A percentile compares a stretch with the other conserved stretches of the same genome.
Evolutionary conservation across 1,140 invertebrate genomes (phyloP).

Genomic region (Neodiprion pinetum): DNA sequence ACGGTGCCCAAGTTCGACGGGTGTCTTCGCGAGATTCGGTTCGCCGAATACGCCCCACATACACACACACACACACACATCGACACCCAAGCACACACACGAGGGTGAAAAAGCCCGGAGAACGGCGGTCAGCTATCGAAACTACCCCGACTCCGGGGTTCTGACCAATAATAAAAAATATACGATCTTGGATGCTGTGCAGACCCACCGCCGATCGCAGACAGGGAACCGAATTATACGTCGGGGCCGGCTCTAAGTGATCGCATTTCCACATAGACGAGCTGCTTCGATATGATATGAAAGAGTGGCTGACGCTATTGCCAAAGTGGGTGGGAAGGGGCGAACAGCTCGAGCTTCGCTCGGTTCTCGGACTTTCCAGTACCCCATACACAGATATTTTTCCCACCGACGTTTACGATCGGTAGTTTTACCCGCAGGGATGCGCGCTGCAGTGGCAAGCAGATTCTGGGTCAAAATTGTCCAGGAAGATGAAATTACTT

Average conservation of each 20-base stretch:
- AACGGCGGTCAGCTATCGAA: constrained; percentile 56
- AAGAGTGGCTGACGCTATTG: constrained; percentile 37
- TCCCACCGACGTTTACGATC: not conserved
- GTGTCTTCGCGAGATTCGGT: not conserved
- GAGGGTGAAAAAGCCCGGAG: not conserved
- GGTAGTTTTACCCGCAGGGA: too few species aligned
- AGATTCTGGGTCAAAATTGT: constrained; percentile 3
- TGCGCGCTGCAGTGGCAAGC: not conserved
- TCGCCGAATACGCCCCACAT: constrained; percentile 14
- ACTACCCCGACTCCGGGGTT: constrained; percentile 37
- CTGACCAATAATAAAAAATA: constrained; percentile 59
- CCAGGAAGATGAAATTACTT: too few species aligned
- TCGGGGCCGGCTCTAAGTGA: constrained; percentile 57
- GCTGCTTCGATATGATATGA: constrained; percentile 44
- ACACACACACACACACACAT: constrained; percentile 28
- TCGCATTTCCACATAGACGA: constrained; percentile 63
- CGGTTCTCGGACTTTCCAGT: not conserved
- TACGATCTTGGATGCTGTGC: constrained; percentile 34
- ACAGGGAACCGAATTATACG: constrained; percentile 50
- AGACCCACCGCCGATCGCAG: not conserved
- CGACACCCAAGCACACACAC: not conserved
- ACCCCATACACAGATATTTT: not conserved
- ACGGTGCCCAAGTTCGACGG: not conserved
- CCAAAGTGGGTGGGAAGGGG: constrained; percentile 12
- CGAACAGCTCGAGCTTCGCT: not conserved